phyloP scores from a whole-genome alignment of 2,888 invertebrate genomes.

The Harmothoe impar region DNA sequence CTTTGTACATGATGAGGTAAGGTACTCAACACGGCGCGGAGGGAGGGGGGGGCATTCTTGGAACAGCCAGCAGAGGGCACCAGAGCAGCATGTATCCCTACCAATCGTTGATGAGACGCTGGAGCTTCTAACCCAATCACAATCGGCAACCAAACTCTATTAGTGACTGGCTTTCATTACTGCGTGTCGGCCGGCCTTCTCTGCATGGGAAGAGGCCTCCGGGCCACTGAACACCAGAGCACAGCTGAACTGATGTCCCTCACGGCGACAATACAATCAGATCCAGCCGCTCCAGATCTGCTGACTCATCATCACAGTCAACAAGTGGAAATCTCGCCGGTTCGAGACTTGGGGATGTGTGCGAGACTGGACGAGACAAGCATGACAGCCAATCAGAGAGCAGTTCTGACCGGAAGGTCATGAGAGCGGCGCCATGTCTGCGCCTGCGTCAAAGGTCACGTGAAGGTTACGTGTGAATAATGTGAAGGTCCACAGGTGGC shows the following conservation, averaged over 20 bases:
- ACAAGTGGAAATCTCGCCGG: not conserved
- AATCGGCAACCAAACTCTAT: too few relatives aligned
- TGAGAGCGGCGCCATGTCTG: conserved; percentile 4
- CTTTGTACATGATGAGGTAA: not conserved
- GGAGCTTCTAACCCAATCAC: too few relatives aligned
- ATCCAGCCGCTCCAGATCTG: not conserved
- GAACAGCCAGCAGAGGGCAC: not conserved
- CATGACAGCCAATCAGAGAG: not conserved
- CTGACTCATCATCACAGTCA: conserved; percentile 3
- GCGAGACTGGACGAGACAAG: not conserved
- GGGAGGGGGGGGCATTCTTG: too few relatives aligned
- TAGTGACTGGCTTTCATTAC: too few relatives aligned
- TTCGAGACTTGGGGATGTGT: not conserved
- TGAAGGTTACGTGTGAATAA: not conserved
- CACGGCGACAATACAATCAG: too few relatives aligned
- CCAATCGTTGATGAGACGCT: too few relatives aligned
- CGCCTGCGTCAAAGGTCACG: not conserved
- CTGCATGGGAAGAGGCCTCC: too few relatives aligned
- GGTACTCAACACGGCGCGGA: too few relatives aligned
- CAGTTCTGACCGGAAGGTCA: conserved; percentile 16
- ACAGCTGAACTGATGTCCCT: too few relatives aligned
- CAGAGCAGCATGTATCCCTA: too few relatives aligned
- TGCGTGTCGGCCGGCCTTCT: too few relatives aligned
- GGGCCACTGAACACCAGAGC: too few relatives aligned
- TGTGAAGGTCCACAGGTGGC: conserved; percentile 13